Conservation (phyloP, 2,797 vertebrate genomes). For the Platyrinchus mystaceus region DNA sequence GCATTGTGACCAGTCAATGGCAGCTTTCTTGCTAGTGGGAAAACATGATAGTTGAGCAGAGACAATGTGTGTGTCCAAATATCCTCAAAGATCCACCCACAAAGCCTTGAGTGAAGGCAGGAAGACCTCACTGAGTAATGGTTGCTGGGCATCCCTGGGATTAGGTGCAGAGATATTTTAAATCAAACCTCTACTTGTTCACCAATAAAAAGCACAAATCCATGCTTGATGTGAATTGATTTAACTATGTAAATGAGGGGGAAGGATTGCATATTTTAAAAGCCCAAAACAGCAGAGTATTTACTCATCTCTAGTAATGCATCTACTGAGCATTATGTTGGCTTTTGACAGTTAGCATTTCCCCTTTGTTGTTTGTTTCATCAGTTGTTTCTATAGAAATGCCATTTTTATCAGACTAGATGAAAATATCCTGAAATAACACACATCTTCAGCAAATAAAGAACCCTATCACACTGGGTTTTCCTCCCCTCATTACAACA, state of each 20-base stretch:
- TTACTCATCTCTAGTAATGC: conserved; percentile 27
- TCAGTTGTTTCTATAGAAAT: conserved; percentile 52
- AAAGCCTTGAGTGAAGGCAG: neutral
- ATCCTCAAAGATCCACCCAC: neutral
- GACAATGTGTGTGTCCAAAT: fast-evolving
- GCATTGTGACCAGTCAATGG: neutral
- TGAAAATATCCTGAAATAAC: conserved; percentile 11
- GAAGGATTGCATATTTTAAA: neutral
- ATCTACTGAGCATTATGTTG: neutral
- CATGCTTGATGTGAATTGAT: neutral
- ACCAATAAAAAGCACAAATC: neutral
- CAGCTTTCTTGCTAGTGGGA: neutral
- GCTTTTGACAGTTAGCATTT: conserved; percentile 21
- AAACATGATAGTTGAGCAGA: neutral
- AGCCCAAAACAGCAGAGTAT: neutral
- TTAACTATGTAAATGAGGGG: neutral
- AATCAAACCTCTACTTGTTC: neutral
- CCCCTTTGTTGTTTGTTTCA: conserved; percentile 9
- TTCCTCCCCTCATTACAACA: neutral
- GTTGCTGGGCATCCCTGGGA: neutral
- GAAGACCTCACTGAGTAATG: neutral
- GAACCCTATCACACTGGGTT: neutral
- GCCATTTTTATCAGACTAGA: neutral
- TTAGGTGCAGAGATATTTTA: neutral
- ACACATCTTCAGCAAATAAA: neutral